These are phyloP conservation scores for Drosophila borborema DNA, from an alignment of 2,888 invertebrate species.

Conservation along the genomic window DNA sequence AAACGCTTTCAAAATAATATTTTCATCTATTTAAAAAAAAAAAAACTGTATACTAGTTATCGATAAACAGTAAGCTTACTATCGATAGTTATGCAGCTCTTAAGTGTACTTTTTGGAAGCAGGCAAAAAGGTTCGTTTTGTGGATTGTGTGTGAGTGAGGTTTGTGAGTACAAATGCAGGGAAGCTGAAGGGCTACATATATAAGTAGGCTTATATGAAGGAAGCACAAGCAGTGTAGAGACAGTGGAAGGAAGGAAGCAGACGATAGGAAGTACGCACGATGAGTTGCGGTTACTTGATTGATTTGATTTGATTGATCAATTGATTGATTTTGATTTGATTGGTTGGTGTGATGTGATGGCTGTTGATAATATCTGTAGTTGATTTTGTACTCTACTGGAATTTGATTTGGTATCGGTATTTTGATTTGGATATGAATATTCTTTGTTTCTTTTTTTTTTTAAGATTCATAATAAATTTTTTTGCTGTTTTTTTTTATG, in stretches of 20 bases:
- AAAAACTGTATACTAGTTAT: background rate
- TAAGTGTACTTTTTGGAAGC: constrained; percentile 37
- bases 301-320: constrained; percentile 36
- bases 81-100: constrained; percentile 48
- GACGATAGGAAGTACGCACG: constrained; percentile 55
- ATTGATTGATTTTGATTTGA: constrained; percentile 49
- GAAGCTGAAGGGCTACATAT: constrained; percentile 53
- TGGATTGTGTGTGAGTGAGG: constrained; percentile 48
- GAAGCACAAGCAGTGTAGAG: constrained; percentile 62
- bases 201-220: constrained; percentile 47
- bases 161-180: constrained; percentile 55
- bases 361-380: constrained; percentile 68
- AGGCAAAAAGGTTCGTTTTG: constrained; percentile 36
- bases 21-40: background rate
- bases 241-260: constrained; percentile 53
- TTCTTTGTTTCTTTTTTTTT: constrained; percentile 8
- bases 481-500: constrained; percentile 3
- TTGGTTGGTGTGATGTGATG: constrained; percentile 75
- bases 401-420: constrained; percentile 50
- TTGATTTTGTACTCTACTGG: constrained; percentile 59
- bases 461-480: constrained; percentile 12
- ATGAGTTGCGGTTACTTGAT: constrained; percentile 58
- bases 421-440: constrained; percentile 37
- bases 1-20: constrained; percentile 5
- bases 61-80: background rate